Evolutionary conservation across 2,888 invertebrate genomes (phyloP), one percentile per base, ranked within the genome.

Genomic region (Biston betularia): DNA sequence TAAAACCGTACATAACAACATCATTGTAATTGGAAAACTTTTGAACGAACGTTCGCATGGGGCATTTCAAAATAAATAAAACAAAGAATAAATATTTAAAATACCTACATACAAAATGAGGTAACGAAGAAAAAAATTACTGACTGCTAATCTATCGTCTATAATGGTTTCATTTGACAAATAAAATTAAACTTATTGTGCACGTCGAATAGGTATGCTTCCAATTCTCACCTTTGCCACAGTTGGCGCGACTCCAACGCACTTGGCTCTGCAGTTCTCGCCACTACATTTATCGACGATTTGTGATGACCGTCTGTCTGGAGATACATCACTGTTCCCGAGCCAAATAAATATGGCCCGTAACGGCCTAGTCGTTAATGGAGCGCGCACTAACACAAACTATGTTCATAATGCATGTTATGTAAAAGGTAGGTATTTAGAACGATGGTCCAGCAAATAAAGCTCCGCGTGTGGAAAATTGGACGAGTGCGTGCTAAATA

Each of bases 221-320:
- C 61, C 70, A 61, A 65, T 72, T 70, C 68, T 76, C 82, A 83
- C 84, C 82, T 84, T 72, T 77, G 80, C 63, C 83, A 75, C 80
- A 82, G 75, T 82, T 85, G 86, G 85, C 83, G 40, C 6, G n/a
- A 40, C 38, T 79, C 86, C 85, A 85, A 73, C 69, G 14, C 44
- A 53, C 58, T 54, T 8, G 71, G 40, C 64, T 42, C 68, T 48
- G 57, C 69, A 61, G 54, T 71, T 75, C 50, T 34, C 78, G 54
- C 54, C 71, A 69, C 69, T 62, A 71, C 56, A 70, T 69, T 62
- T 44, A 68, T 53, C 65, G 70, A 62, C 65, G 49, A 69, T 70
- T 69, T 69, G 72, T 63, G 70, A 69, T 52, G 63, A 50, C 68
- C 54, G 62, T 50, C 58, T 45, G 64, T 54, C 62, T 52, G 45